Base-by-base conservation (phyloP, 2,888 invertebrate species). In the Mongoloraphidia duomilia region DNA sequence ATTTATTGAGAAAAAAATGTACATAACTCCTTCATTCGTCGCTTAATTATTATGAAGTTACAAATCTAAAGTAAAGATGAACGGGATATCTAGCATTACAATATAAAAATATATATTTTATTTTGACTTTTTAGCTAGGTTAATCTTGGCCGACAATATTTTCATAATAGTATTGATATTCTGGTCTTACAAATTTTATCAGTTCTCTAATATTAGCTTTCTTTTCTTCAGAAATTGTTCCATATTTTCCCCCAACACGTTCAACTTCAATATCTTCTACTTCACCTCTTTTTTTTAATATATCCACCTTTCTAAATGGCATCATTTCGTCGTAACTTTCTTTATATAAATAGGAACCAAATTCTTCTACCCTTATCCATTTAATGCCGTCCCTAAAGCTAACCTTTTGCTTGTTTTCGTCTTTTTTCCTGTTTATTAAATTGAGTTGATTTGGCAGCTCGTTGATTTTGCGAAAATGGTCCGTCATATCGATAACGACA, bases 381-480 rank as follows among this genome's bases (percentile, higher is more conserved):
- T 41, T 56, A 37, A 57, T 50, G 14, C 52, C 55, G 50, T 57
- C 57, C 44, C 56, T 52, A 44, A 57, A 57, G 14, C 50, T 50
- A 17, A 54, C 54, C 37, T 56, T 52, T 53, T 52, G 45, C 41
- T 44, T 41, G 26, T 50, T 40, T 42, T 54, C n/a, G 45, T 54
- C 53, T 40, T 46, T 50, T 39, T 52, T 55, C 45, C 50, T 52
- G 44, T 57, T 53, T 34, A 49, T 49, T 37, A 56, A 49, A 34
- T 48, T 47, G 38, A 55, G 46, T 41, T 50, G 44, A 14, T 44
- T 26, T 35, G 49, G 51, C 17, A 57, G 45, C 44, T 55, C 44
- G 33, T 49, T 48, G 41, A 53, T 49, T 38, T 55, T 49, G 43
- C 53, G 36, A 48, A 58, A 58, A 49, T 57, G 52, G 46, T 50